Conservation (phyloP, 2,113 vertebrate genomes). For the Electrona antarctica region DNA sequence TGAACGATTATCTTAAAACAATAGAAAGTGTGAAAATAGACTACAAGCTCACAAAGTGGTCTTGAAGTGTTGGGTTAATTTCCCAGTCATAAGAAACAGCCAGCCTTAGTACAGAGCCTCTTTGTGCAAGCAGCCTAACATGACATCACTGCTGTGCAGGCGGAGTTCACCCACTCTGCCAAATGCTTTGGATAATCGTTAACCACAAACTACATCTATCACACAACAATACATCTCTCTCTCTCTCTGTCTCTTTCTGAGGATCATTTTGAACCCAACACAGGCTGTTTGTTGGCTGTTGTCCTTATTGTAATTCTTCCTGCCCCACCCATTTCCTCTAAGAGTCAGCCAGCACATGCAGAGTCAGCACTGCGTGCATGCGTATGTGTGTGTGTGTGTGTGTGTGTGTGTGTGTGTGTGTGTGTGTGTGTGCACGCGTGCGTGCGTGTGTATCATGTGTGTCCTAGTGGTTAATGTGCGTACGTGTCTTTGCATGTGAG, state of each 20-base stretch:
- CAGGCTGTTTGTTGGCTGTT: slow-evolving; percentile 23
- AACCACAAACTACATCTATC: slow-evolving; percentile 18
- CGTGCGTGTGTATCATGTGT: background rate
- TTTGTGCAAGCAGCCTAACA: slow-evolving; percentile 19
- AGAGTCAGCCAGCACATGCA: background rate
- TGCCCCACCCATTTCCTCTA: background rate
- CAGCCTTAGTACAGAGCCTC: slow-evolving; percentile 13
- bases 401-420: background rate
- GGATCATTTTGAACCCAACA: slow-evolving; percentile 26
- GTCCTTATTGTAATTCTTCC: slow-evolving; percentile 32
- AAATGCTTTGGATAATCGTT: slow-evolving; percentile 52
- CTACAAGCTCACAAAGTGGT: too few relatives aligned
- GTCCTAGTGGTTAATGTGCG: background rate
- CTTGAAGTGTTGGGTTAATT: too few relatives aligned
- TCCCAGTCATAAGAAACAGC: background rate
- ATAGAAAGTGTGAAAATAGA: too few relatives aligned
- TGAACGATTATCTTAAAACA: too few relatives aligned
- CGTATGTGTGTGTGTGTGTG: background rate
- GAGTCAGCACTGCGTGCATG: slow-evolving; percentile 5
- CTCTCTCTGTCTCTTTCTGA: background rate
- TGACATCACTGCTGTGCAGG: slow-evolving; percentile 48
- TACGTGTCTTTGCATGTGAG: too few relatives aligned
- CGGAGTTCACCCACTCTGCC: slow-evolving; percentile 13
- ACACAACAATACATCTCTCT: slow-evolving; percentile 28
- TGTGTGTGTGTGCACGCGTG: background rate